phyloP scores from a whole-genome alignment of 2,888 invertebrate genomes.

The Drosophila ustulata region DNA sequence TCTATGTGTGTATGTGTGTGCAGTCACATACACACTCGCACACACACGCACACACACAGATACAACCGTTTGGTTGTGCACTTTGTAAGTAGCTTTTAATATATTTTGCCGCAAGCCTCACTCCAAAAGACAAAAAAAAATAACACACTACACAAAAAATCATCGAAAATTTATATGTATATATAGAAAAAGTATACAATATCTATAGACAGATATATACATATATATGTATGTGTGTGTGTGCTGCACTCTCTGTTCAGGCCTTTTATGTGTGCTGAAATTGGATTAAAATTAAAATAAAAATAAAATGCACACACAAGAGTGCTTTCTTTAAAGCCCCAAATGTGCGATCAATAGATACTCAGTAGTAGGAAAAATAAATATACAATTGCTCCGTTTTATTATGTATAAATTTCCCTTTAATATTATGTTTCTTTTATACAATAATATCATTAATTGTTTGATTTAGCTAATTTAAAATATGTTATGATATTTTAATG shows the following conservation, averaged over 20 bases:
- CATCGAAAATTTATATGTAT: constrained; percentile 42
- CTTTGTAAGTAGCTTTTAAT: constrained; percentile 80
- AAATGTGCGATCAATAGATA: background rate
- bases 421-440: too few relatives aligned
- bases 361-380: background rate
- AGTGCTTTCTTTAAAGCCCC: background rate
- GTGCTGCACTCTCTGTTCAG: constrained; percentile 23
- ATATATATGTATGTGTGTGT: constrained; percentile 20
- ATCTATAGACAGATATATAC: constrained; percentile 19
- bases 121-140: constrained; percentile 27
- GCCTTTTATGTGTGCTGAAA: constrained; percentile 51
- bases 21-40: constrained; percentile 35
- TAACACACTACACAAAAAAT: constrained; percentile 29
- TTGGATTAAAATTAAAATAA: constrained; percentile 77
- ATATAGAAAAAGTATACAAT: constrained; percentile 25
- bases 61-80: constrained; percentile 60
- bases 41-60: constrained; percentile 35
- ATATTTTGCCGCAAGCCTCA: constrained; percentile 74
- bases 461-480: too few relatives aligned
- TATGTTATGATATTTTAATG: too few relatives aligned
- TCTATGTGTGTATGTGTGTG: constrained; percentile 42
- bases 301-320: constrained; percentile 14
- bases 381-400: too few relatives aligned
- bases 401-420: too few relatives aligned
- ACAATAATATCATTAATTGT: too few relatives aligned